phyloP scores from a whole-genome alignment of 2,797 vertebrate species.

The Hybognathus amarus region DNA sequence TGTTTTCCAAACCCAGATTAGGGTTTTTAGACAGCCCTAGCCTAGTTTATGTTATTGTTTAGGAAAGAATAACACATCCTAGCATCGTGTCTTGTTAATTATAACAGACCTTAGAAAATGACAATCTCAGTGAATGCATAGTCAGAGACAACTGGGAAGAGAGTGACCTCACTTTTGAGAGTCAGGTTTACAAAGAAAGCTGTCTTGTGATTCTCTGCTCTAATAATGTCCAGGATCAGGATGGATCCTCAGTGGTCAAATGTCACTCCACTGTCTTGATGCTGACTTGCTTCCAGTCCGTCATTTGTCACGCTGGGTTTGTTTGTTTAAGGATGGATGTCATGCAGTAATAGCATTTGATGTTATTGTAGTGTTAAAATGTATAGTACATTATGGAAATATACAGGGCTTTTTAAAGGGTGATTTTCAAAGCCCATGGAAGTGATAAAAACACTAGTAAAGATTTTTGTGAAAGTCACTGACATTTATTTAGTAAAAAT shows the following conservation, averaged over 20 bases:
- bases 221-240: conserved; percentile 16
- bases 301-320: neutral
- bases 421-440: neutral
- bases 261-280: conserved; percentile 16
- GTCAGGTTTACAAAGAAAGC: conserved; percentile 30
- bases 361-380: neutral
- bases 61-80: neutral
- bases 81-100: neutral
- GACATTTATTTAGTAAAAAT: neutral
- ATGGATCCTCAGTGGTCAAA: conserved; percentile 26
- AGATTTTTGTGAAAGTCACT: neutral
- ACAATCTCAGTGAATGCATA: neutral
- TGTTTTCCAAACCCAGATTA: neutral
- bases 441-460: neutral
- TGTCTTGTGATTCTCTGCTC: conserved; percentile 25
- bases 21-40: neutral
- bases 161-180: conserved; percentile 32
- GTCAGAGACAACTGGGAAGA: neutral
- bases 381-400: neutral
- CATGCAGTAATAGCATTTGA: neutral
- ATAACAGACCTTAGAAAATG: conserved; percentile 2
- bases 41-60: neutral
- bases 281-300: neutral
- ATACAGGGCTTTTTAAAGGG: neutral
- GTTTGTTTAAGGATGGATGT: conserved; percentile 11